Evolutionary conservation across 2,888 invertebrate species (phyloP).

Genomic region (Macrosoma leucophasiata): DNA sequence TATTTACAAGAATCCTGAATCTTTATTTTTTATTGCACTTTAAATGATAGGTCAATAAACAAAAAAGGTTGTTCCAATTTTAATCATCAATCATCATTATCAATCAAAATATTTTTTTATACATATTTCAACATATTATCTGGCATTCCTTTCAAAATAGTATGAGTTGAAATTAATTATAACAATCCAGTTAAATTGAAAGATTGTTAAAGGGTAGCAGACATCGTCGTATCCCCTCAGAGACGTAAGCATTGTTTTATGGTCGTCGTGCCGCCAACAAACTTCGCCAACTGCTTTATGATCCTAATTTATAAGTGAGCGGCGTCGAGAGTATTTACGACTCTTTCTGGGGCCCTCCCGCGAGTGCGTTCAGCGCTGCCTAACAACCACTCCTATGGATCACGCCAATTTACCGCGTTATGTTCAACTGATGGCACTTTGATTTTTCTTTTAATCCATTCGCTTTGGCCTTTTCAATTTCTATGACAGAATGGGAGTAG

Average conservation of each 20-base stretch:
- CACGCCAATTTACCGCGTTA: too few species aligned
- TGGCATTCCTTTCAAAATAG: background rate
- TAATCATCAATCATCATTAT: too few species aligned
- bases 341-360: slow-evolving; percentile 61
- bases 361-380: slow-evolving; percentile 56
- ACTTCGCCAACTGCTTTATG: slow-evolving; percentile 74
- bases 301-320: slow-evolving; percentile 76
- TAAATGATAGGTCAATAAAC: too few species aligned
- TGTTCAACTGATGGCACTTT: slow-evolving; percentile 7
- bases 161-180: slow-evolving; percentile 11
- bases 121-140: too few species aligned
- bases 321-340: slow-evolving; percentile 57
- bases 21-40: too few species aligned
- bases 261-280: slow-evolving; percentile 69
- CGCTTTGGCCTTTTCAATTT: too few species aligned
- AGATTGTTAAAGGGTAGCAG: slow-evolving; percentile 47
- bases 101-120: too few species aligned
- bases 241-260: slow-evolving; percentile 67
- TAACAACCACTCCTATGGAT: too few species aligned
- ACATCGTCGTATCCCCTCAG: slow-evolving; percentile 46
- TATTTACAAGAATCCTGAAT: too few species aligned
- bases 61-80: too few species aligned
- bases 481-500: too few species aligned
- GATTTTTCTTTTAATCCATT: too few species aligned
- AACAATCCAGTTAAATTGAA: slow-evolving; percentile 45